Evolutionary conservation across 2,113 vertebrate genomes (phyloP).

Genomic region (Aplodontia rufa): DNA sequence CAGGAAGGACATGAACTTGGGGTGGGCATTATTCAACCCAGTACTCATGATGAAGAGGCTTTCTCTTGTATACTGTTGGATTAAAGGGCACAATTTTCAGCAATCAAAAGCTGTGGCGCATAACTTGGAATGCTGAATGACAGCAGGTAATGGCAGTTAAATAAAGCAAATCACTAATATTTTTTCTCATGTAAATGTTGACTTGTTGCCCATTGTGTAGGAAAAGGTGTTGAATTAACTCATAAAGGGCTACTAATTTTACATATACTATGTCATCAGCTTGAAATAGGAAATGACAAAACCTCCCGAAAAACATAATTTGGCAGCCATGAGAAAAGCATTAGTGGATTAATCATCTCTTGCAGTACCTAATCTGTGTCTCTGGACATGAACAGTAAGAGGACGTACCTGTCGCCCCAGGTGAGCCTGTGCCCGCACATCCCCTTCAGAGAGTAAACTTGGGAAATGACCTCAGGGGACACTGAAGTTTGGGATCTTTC

Average conservation of each 20-base stretch:
- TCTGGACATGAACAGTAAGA: background rate
- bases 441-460: background rate
- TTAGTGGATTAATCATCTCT: background rate
- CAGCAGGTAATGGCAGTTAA: background rate
- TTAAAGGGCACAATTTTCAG: background rate
- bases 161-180: background rate
- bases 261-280: background rate
- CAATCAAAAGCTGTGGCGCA: background rate
- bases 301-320: background rate
- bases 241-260: background rate
- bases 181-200: background rate
- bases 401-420: background rate
- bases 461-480: background rate
- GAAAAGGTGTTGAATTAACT: background rate
- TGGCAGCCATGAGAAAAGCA: background rate
- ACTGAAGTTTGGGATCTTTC: background rate
- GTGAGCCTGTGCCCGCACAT: background rate
- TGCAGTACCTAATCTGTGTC: background rate
- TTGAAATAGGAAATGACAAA: background rate
- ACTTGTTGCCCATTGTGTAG: background rate
- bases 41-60: background rate
- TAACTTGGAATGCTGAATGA: background rate
- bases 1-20: background rate
- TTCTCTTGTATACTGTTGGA: background rate
- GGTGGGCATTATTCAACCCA: background rate